These are phyloP conservation scores for Ophioninae sp. DNA, from an alignment of 2,888 invertebrate species.

Conservation along the genomic window DNA sequence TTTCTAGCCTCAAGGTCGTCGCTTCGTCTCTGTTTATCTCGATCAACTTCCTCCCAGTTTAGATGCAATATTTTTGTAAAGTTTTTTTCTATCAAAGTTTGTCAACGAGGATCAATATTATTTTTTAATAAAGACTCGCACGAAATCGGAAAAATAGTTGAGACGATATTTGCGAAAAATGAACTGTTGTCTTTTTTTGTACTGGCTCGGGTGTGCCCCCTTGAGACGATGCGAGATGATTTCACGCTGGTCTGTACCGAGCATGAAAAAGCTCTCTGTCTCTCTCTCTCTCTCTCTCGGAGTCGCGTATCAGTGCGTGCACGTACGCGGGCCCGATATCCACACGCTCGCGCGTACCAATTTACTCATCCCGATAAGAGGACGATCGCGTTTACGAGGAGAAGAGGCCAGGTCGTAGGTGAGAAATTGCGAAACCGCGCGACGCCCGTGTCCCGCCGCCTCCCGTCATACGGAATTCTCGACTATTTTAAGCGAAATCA, in stretches of 20 bases:
- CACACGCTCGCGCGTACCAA: slow-evolving; percentile 59
- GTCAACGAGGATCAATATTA: no score
- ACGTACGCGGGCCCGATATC: slow-evolving; percentile 47
- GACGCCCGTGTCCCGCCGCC: slow-evolving; percentile 26
- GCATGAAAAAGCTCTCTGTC: no score
- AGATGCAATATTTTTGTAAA: no score
- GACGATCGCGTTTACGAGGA: slow-evolving; percentile 38
- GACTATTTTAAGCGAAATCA: slow-evolving; percentile 30
- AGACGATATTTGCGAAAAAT: no score
- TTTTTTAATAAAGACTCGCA: no score
- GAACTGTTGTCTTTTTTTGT: no score
- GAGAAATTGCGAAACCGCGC: slow-evolving; percentile 59
- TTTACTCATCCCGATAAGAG: slow-evolving; percentile 61
- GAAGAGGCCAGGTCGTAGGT: slow-evolving; percentile 55
- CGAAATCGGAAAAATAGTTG: no score
- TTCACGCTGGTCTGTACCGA: not conserved
- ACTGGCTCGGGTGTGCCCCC: no score
- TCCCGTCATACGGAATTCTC: slow-evolving; percentile 46
- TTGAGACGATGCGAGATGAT: slow-evolving; percentile 18
- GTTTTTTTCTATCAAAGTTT: no score
- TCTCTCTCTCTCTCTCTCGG: slow-evolving; percentile 32
- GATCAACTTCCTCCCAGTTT: no score
- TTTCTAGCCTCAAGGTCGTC: no score
- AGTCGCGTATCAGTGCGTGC: not conserved
- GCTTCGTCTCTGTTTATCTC: no score